These are phyloP conservation scores for Tenodera sinensis DNA, from an alignment of 2,888 invertebrate species.

Conservation along the genomic window DNA sequence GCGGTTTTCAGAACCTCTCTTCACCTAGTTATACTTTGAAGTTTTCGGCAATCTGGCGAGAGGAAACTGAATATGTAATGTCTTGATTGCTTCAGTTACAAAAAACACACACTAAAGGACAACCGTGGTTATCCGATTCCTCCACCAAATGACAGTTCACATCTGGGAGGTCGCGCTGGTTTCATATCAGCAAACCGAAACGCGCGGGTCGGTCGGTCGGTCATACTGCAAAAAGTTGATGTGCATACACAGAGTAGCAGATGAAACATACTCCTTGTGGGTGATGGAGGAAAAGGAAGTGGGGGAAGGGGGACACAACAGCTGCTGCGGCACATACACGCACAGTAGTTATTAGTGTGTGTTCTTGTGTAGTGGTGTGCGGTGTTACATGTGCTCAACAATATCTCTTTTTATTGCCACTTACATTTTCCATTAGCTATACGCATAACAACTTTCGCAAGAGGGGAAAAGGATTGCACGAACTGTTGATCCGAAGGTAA, in stretches of 20 bases:
- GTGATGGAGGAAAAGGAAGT: neutral
- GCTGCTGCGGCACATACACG: neutral
- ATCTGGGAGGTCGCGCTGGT: neutral
- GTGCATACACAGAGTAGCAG: neutral
- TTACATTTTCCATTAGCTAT: no score
- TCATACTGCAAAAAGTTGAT: neutral
- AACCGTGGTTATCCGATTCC: neutral
- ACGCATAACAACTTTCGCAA: no score
- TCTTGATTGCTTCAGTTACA: neutral
- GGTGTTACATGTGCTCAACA: neutral
- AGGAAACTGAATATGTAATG: neutral
- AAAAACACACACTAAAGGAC: neutral
- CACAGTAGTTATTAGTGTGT: neutral
- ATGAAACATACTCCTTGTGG: neutral
- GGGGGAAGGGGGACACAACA: neutral
- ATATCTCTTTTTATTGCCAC: no score
- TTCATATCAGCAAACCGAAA: neutral
- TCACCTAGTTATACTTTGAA: neutral
- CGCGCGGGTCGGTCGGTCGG: no score
- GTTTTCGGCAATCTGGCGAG: neutral
- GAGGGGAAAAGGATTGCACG: no score
- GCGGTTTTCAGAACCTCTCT: no score
- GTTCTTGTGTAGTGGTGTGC: neutral
- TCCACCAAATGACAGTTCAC: neutral
- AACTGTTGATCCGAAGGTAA: no score